Evolutionary conservation across 2,113 vertebrate species (phyloP), one percentile per base, ranked within the genome.

Genomic region (Tachysurus vachellii): DNA sequence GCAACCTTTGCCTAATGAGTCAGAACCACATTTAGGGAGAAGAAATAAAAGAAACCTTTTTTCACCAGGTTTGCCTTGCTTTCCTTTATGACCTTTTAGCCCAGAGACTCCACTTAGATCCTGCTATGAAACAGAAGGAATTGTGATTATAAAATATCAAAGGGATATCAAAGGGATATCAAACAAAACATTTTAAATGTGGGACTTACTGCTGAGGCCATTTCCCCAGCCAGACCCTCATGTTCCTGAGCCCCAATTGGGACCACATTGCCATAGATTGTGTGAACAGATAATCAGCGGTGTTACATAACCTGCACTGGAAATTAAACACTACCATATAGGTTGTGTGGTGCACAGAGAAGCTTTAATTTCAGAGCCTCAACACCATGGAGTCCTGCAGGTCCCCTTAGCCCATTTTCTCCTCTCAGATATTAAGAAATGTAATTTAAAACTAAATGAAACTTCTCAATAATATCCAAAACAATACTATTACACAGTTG

Each of bases 331-430:
- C 4, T 11, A 12, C 5, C 42, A 73, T 21, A 36, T 11, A 47
- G 70, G 1, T 2, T 23, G 42, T 73, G 10, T 61, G 26, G 9
- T 68, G 44, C 1, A 62, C 21, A 36, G 23, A 26, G 9, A n/a
- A 26, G 68, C 26, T 83, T 86, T 88, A 87, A 83, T 87, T 89
- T 90, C 16, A 88, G 80, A 14, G 89, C 86, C 54, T 70, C 19
- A 16, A 23, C 42, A 73, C 19, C 70, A 73, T 44, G 53, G 44
- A 86, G 76, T 16, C 91, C 89, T 11, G 82, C 36, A 26, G 83
- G 88, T 13, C 85, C 90, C 50, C 62, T 61, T 42, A 88, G 42
- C 17, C 83, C 88, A 80, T 83, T 85, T 50, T 88, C 87, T 70
- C 86, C 90, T 84, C 85, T 84, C 64, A 83, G 66, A 71, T 89